Conservation (phyloP, 2,113 vertebrate genomes). For the Falcunculus frontatus region DNA sequence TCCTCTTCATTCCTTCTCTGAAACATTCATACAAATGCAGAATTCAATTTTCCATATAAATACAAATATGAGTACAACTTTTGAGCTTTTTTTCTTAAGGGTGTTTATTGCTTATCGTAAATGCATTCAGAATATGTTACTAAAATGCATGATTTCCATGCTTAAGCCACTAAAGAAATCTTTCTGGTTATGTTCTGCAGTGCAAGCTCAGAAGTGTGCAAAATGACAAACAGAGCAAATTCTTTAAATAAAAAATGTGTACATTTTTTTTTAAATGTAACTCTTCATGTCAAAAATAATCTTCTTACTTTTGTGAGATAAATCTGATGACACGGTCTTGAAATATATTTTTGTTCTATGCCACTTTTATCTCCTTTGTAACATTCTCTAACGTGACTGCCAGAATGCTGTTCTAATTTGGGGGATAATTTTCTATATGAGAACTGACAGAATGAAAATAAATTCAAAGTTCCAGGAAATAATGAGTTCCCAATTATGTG, state of each 20-base stretch:
- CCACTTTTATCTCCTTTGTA: slow-evolving; percentile 38
- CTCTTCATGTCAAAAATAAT: not conserved
- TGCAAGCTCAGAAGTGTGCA: not conserved
- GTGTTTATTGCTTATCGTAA: not conserved
- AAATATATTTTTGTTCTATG: slow-evolving; percentile 15
- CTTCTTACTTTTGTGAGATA: not conserved
- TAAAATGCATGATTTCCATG: not conserved
- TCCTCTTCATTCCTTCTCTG: not conserved
- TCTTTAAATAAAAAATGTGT: not conserved
- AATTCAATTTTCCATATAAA: not conserved
- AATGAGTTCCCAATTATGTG: slow-evolving; percentile 49
- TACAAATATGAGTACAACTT: not conserved
- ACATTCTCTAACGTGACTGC: slow-evolving; percentile 17
- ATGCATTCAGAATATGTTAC: not conserved
- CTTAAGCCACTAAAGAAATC: not conserved
- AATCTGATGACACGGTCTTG: slow-evolving; percentile 19
- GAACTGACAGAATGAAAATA: slow-evolving; percentile 59
- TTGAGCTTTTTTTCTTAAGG: not conserved
- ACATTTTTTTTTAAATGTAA: not conserved
- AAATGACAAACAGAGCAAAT: slow-evolving; percentile 18
- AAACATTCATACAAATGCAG: not conserved
- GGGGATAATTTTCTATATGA: slow-evolving; percentile 43
- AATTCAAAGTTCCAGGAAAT: slow-evolving; percentile 45
- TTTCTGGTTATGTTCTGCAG: not conserved
- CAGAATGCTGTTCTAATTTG: slow-evolving; percentile 49